Base-by-base conservation (phyloP, 2,797 vertebrate genomes). In the Onychomys arenicola region DNA sequence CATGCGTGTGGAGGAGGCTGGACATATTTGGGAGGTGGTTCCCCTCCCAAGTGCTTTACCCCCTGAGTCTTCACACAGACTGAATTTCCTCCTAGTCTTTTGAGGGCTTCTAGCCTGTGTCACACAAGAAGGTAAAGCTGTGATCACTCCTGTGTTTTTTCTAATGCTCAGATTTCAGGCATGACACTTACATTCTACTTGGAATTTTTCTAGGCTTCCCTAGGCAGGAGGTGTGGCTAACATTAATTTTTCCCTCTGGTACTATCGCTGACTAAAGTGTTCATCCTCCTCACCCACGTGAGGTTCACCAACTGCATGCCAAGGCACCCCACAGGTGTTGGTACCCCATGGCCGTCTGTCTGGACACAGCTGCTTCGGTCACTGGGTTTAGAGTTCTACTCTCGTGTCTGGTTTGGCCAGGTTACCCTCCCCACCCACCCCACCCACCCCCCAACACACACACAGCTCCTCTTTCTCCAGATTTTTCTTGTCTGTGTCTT, bases 291-390 rank as follows among this genome's bases (percentile, higher is more conserved):
- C 29, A 6, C 27, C 34, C 37, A 32, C 0, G 27, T 0, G 6
- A 61, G 71, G 49, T 0, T 69, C 0, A 10, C 4, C 34, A 10
- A 43, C 3, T 27, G 27, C 25, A 43, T 1, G 5, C 77, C 43
- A 3, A 11, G 29, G 52, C 57, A 67, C 17, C 34, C n/a, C 14
- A 12, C 6, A 27, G 7, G 16, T 43, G 25, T 17, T 8, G 16
- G 10, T 43, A 27, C 16, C 17, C 27, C 21, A 23, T 3, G 3
- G 29, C 14, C 76, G 34, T 81, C 65, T 63, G 27, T 63, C 21
- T 76, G 46, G 65, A 17, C 37, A 4, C 0, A 14, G 4, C 6
- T 17, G 57, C 63, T 52, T 34, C 29, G 7, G 29, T 25, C 43
- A 40, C 69, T 11, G 11, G 40, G 34, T 14, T 55, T 83, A 25